A percentile compares a stretch with the other conserved stretches of the same genome.
phyloP scores from a whole-genome alignment of 2,113 vertebrate species.

The Micronycteris hirsuta region DNA sequence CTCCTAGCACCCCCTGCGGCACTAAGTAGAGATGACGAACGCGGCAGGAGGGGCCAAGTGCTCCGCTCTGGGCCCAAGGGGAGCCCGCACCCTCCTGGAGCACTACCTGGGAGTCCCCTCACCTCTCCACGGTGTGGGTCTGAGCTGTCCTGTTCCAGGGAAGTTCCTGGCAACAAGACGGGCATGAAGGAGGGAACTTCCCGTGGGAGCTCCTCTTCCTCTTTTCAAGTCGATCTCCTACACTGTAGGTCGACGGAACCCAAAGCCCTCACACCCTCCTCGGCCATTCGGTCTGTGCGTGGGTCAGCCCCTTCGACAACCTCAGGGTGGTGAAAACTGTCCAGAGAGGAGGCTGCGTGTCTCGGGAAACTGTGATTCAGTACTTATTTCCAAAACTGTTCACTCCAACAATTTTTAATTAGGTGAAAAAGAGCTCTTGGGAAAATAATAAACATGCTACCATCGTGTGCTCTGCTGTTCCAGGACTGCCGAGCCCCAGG shows the following conservation, averaged over 20 bases:
- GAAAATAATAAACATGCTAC: slow-evolving; percentile 28
- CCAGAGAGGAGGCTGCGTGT: not conserved
- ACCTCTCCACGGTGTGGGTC: not conserved
- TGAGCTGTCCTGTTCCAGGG: not conserved
- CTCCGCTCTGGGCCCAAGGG: not conserved
- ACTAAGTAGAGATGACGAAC: not conserved
- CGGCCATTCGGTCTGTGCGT: not conserved
- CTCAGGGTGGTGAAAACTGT: not conserved
- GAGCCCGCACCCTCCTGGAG: not conserved
- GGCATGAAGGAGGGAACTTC: not conserved
- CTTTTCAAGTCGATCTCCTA: not conserved
- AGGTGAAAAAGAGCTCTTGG: slow-evolving; percentile 30
- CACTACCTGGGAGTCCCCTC: not conserved
- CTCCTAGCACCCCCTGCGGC: not conserved
- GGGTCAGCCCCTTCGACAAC: not conserved
- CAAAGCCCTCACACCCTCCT: slow-evolving; percentile 5
- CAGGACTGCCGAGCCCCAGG: not conserved
- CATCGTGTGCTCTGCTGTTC: slow-evolving; percentile 26
- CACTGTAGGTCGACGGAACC: not conserved
- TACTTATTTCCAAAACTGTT: not conserved
- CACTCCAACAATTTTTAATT: not conserved
- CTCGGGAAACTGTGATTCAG: not conserved
- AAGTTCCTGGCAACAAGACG: not conserved
- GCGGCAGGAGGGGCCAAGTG: not conserved
- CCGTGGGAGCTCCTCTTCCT: not conserved